phyloP scores from a whole-genome alignment of 2,888 invertebrate genomes.

The Priapulus caudatus region DNA sequence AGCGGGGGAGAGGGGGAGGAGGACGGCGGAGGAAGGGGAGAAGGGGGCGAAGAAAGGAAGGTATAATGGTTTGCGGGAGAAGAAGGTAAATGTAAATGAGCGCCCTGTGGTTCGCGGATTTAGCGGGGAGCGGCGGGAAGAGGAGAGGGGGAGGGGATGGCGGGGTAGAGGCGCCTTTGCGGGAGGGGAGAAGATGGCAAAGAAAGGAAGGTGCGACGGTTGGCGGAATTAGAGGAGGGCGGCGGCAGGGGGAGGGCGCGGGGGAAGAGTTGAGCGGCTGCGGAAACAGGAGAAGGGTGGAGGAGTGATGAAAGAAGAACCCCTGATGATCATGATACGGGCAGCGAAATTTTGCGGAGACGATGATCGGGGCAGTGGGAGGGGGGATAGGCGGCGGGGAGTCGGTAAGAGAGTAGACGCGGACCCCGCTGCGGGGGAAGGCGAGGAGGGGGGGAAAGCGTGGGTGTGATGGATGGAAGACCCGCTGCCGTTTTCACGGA shows the following conservation, averaged over 20 bases:
- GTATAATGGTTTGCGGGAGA: no score
- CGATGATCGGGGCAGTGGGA: neutral
- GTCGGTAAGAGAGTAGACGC: neutral
- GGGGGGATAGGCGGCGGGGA: neutral
- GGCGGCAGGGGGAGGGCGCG: constrained; percentile 6
- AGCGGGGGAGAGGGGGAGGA: no score
- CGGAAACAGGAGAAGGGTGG: constrained; percentile 5
- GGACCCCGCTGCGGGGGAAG: no score
- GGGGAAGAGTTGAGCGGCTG: neutral
- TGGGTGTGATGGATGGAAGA: no score
- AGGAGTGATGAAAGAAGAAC: neutral
- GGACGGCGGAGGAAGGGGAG: constrained; percentile 10
- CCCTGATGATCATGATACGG: constrained; percentile 5
- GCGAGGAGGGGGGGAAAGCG: no score
- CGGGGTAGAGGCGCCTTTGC: no score
- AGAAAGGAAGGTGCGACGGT: neutral
- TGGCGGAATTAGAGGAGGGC: neutral
- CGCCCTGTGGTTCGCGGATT: no score
- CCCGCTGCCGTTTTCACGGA: no score
- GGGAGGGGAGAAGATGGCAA: constrained; percentile 10
- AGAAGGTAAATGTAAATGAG: no score
- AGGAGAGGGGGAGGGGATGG: no score
- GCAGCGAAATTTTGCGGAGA: neutral
- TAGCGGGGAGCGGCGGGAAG: no score
- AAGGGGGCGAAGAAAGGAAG: no score